phyloP scores from a whole-genome alignment of 2,113 vertebrate genomes.

The Oncorhynchus mykiss region DNA sequence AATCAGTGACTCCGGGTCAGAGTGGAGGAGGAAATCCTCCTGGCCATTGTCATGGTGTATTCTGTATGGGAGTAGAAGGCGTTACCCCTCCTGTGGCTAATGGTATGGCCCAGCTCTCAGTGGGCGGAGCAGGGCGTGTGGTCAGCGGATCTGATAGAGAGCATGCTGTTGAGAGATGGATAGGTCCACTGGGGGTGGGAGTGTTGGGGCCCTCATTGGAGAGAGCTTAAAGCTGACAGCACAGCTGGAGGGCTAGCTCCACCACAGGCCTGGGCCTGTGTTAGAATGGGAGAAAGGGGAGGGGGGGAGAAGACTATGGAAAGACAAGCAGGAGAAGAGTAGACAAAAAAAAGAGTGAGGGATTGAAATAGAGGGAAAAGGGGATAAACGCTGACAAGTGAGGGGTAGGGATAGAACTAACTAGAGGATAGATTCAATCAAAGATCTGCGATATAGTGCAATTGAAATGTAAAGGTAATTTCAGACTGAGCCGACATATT shows the following conservation, averaged over 20 bases:
- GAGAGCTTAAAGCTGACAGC: not conserved
- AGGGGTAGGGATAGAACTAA: not conserved
- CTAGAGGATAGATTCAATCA: not conserved
- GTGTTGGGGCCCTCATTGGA: not conserved
- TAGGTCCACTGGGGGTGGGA: not conserved
- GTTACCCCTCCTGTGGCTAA: not conserved
- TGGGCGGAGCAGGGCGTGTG: not conserved
- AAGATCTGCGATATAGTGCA: no score
- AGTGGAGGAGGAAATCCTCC: not conserved
- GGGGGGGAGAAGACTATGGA: not conserved
- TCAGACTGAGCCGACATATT: no score
- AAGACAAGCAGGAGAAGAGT: slow-evolving; percentile 1
- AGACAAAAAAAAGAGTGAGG: not conserved
- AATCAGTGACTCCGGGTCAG: no score
- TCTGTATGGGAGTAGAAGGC: not conserved
- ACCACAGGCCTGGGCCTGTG: slow-evolving; percentile 36
- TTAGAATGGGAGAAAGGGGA: not conserved
- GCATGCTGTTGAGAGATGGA: slow-evolving; percentile 11
- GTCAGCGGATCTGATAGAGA: not conserved
- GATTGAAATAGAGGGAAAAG: not conserved
- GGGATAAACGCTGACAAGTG: not conserved
- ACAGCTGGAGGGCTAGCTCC: slow-evolving; percentile 1
- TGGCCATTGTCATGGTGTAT: not conserved
- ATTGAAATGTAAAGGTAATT: no score
- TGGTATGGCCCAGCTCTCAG: not conserved